Evolutionary conservation across 2,888 invertebrate genomes (phyloP), one percentile per base, ranked within the genome.

Genomic region (Mayetiola destructor): DNA sequence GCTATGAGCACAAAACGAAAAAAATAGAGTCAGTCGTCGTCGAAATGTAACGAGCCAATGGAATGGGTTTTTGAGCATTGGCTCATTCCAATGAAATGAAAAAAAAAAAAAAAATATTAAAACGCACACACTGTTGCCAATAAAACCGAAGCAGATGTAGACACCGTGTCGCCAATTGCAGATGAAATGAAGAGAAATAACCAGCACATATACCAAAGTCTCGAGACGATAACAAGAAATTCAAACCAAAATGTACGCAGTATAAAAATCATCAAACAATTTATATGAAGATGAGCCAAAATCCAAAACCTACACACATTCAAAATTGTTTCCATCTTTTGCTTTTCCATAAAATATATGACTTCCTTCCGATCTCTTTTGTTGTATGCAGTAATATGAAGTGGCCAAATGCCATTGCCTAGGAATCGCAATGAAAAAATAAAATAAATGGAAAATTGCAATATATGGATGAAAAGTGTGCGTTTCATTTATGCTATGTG

Each of bases 71-170:
- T n/a, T n/a, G n/a, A n/a, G n/a, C n/a, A n/a, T n/a, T n/a, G n/a
- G n/a, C n/a, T n/a, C n/a, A n/a, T n/a, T n/a, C n/a, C n/a, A n/a
- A n/a, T n/a, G n/a, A n/a, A n/a, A n/a, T n/a, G n/a, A n/a, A n/a
- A n/a, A n/a, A n/a, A n/a, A n/a, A n/a, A n/a, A n/a, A n/a, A n/a
- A n/a, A n/a, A n/a, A n/a, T n/a, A n/a, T n/a, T n/a, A n/a, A n/a
- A 27, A 16, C n/a, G 27, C 27, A 18, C 48, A 27, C 3, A 48
- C 27, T 12, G 48, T 27, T 27, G 48, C 48, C 48, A 48, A 48
- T 48, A 48, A 48, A 48, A 48, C 27, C 27, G 48, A 48, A 48
- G 48, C 48, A 48, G 48, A 48, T 48, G 48, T n/a, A 48, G 48
- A 48, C 48, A 27, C 48, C 48, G 48, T 48, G 48, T 48, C 48